Percentiles rank a stretch among this genome's conserved stretches.
Conservation (phyloP, 2,113 vertebrate genomes). For the Gavialis gangeticus region DNA sequence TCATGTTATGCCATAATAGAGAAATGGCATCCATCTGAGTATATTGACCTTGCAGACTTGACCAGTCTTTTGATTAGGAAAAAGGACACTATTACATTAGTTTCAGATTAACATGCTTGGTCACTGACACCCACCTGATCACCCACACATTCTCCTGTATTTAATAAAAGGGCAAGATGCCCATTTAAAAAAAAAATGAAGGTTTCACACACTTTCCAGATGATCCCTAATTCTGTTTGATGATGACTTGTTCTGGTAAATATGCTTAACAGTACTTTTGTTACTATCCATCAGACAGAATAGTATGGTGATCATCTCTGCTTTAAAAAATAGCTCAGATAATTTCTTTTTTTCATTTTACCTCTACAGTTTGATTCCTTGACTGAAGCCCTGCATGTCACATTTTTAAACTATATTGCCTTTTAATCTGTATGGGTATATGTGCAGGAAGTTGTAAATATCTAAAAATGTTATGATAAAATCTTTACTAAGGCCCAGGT, state of each 20-base stretch:
- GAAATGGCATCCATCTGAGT: too few species aligned
- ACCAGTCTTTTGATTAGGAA: too few species aligned
- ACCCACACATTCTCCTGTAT: too few species aligned
- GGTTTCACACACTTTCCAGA: too few species aligned
- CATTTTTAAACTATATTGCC: conserved; percentile 67
- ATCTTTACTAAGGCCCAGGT: background rate
- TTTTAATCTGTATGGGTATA: background rate
- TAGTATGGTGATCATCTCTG: background rate
- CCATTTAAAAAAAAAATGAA: too few species aligned
- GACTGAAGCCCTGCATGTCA: background rate
- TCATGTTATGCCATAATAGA: too few species aligned
- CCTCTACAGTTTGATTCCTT: background rate
- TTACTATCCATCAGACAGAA: background rate
- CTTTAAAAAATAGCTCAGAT: conserved; percentile 23
- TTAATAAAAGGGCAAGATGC: too few species aligned
- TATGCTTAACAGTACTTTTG: background rate
- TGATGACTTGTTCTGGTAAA: background rate
- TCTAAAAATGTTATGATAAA: conserved; percentile 31
- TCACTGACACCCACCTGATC: too few species aligned
- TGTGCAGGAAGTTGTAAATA: conserved; percentile 72
- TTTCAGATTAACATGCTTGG: too few species aligned
- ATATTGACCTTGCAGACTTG: too few species aligned
- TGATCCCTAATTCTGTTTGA: too few species aligned
- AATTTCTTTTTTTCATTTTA: conserved; percentile 18
- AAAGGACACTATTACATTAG: too few species aligned